Evolutionary conservation across 1,140 invertebrate genomes (phyloP), one percentile per base, ranked within the genome.

Genomic region (Leptoteleia sp.): DNA sequence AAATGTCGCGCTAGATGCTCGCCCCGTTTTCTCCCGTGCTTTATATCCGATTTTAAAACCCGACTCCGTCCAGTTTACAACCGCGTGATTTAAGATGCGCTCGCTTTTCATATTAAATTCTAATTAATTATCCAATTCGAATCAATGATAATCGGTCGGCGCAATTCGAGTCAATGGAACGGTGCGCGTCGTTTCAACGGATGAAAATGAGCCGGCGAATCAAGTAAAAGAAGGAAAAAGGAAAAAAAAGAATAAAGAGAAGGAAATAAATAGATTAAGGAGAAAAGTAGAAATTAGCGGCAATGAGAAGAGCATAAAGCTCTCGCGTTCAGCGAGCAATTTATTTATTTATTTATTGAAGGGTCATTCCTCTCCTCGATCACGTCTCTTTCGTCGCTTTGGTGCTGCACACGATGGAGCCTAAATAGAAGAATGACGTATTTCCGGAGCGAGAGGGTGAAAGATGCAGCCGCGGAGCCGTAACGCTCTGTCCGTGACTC

Each of bases 401-500:
- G 59, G 59, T 17, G 48, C 48, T 70, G 62, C 64, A 54, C 48
- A 80, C 50, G 67, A 52, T 47, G 59, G 25, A 47, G 78, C 62
- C 67, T 80, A 80, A 80, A 76, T 80, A 68, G 61, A 67, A 76
- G 78, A 80, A 80, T 80, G 72, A 76, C 78, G 68, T 80, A 80
- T 80, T 80, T 80, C 78, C 78, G 72, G 78, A 76, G 67, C 37
- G 62, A 59, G 50, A 70, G 67, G 47, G 70, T 59, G 27, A 57
- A 68, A 81, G 64, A 78, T 70, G 68, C 62, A 62, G 48, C 50
- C 50, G 59, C 57, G 42, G 55, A 47, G 38, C n/a, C 19, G 43
- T 25, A 48, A 38, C 25, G 57, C 22, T 59, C 35, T 68, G 25
- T 55, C 27, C 16, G 40, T 13, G 4, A 31, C 42, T 37, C 47